Base-by-base conservation (phyloP, 2,113 vertebrate genomes). In the Mus spicilegus region DNA sequence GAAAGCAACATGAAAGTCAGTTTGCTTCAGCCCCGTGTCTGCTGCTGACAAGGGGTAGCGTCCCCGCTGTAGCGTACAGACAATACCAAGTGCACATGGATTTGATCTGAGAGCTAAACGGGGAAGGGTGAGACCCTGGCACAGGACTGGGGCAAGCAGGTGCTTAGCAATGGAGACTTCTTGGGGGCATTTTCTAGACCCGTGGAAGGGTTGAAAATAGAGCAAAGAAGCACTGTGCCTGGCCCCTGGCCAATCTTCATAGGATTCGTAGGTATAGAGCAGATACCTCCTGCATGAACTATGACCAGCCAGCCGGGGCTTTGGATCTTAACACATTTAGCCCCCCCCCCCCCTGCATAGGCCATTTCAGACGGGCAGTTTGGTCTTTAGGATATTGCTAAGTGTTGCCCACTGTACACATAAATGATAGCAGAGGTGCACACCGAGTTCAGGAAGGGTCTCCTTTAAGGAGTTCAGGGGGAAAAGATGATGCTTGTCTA, bases 391-490 rank as follows among this genome's bases (percentile, higher is more conserved):
- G 6, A 75, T n/a, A 1, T 10, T 33, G 12, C 14, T n/a, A 63
- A 14, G 2, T 22, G 26, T 13, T 73, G 42, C 17, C 13, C 0
- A 0, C 36, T 6, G 1, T 26, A 39, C 19, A 3, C 5, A 0
- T 54, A 17, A 63, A 13, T 30, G 4, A 6, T 78, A 33, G 49
- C 46, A 72, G 26, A 9, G 16, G 11, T 58, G 19, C 7, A 30
- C 58, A 69, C 17, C 24, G 51, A 67, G n/a, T 86, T 75, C 63
- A 33, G 70, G 54, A 56, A 30, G 88, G 88, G 24, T 9, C 78
- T 91, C 33, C 12, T 46, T 46, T 87, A 2, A 24, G 84, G 69
- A 87, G 78, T 39, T 56, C 51, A 75, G 87, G 39, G 61, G 13
- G 33, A 19, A 2, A 22, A 77, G 81, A 63, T 69, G 58, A 58